Conservation (phyloP, 2,888 invertebrate species). For the Tenthredo mesomela region DNA sequence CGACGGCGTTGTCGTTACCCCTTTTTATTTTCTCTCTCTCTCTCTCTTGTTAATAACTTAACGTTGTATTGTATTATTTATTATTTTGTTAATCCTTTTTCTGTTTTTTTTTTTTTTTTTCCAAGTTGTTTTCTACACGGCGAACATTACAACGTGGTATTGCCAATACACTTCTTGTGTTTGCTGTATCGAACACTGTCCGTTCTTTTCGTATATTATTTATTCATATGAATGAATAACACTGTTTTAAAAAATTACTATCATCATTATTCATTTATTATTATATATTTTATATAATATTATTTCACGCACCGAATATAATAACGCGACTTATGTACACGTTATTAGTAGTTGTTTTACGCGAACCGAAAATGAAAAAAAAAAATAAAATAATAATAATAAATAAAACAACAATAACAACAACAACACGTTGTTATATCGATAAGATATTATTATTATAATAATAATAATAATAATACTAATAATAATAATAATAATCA, state of each 20-base stretch:
- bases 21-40: too few relatives aligned
- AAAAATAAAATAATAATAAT: neutral
- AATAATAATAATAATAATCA: slow-evolving; percentile 23
- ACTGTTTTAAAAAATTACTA: neutral
- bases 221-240: neutral
- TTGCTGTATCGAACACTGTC: neutral
- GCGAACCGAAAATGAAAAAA: neutral
- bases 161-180: neutral
- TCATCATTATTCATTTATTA: too few relatives aligned
- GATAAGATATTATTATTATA: too few relatives aligned
- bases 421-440: neutral
- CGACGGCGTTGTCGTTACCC: neutral
- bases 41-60: too few relatives aligned
- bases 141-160: neutral
- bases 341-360: neutral
- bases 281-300: neutral
- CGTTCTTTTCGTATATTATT: neutral
- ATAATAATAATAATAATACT: slow-evolving; percentile 26
- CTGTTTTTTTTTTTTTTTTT: neutral
- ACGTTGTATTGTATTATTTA: neutral
- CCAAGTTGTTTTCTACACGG: neutral
- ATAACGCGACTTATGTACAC: neutral
- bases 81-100: too few relatives aligned
- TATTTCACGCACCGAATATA: neutral
- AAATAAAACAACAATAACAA: too few relatives aligned